These are phyloP conservation scores for Drosophila mettleri DNA, from an alignment of 2,888 invertebrate genomes.

Conservation along the genomic window DNA sequence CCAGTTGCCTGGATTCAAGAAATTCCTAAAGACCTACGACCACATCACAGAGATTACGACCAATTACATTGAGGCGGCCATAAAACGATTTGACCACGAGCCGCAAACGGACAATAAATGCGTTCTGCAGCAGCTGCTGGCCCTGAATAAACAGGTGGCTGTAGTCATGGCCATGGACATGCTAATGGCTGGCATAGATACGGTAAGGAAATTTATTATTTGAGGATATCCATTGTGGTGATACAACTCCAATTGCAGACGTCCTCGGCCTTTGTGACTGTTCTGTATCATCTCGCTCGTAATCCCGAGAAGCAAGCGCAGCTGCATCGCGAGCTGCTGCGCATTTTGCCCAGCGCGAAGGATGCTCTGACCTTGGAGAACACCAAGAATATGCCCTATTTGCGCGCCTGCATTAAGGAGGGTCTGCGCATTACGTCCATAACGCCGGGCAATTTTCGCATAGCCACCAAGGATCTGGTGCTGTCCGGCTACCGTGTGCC, in stretches of 20 bases:
- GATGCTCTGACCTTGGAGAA: slow-evolving; percentile 84
- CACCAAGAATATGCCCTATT: slow-evolving; percentile 87
- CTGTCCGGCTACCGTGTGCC: slow-evolving; percentile 89
- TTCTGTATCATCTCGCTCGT: slow-evolving; percentile 86
- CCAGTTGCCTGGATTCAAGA: slow-evolving; percentile 75
- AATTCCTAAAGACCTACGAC: slow-evolving; percentile 78
- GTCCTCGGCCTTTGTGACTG: slow-evolving; percentile 72
- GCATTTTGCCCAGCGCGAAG: slow-evolving; percentile 83
- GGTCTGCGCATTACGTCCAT: slow-evolving; percentile 88
- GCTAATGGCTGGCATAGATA: slow-evolving; percentile 90
- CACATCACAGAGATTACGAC: slow-evolving; percentile 76
- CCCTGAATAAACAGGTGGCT: slow-evolving; percentile 88
- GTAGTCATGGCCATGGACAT: slow-evolving; percentile 90
- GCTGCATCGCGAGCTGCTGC: slow-evolving; percentile 87
- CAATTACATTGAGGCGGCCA: slow-evolving; percentile 83
- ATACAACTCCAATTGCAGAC: slow-evolving; percentile 75
- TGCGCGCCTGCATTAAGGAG: slow-evolving; percentile 91
- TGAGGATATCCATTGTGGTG: neutral
- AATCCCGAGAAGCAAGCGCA: slow-evolving; percentile 89
- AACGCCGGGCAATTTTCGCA: slow-evolving; percentile 87
- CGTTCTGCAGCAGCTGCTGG: slow-evolving; percentile 88
- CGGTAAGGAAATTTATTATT: slow-evolving; percentile 86
- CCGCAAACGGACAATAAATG: slow-evolving; percentile 81
- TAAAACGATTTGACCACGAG: slow-evolving; percentile 61
- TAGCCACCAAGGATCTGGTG: slow-evolving; percentile 87